Conservation (phyloP, 2,113 vertebrate species). For the Leptobrachium leishanense region DNA sequence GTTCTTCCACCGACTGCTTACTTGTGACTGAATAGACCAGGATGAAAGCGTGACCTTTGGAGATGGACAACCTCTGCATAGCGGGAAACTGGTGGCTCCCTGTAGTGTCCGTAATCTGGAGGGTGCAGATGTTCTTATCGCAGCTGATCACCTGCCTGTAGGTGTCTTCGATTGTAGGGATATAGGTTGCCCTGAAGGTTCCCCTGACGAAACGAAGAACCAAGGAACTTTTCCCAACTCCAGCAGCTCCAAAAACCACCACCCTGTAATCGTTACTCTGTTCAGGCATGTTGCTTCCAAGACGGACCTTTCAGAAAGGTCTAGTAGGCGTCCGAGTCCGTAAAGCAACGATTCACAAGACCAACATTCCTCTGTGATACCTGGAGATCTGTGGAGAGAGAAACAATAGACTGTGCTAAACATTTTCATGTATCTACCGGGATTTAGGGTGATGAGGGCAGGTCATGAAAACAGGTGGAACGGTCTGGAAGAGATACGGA, state of each 20-base stretch:
- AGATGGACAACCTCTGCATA: conserved; percentile 71
- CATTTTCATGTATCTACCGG: neutral
- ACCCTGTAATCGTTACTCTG: conserved; percentile 67
- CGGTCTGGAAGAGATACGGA: no score
- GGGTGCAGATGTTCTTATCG: conserved; percentile 70
- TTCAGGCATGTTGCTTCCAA: conserved; percentile 61
- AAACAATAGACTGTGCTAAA: neutral
- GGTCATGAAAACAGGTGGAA: neutral
- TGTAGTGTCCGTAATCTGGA: conserved; percentile 72
- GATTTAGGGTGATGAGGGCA: neutral
- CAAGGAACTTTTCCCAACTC: conserved; percentile 71
- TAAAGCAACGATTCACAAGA: neutral
- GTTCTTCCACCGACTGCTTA: conserved; percentile 68
- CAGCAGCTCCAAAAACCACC: conserved; percentile 65
- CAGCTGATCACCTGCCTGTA: conserved; percentile 74
- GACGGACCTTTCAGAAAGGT: neutral
- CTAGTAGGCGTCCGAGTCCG: neutral
- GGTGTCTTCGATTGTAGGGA: conserved; percentile 69
- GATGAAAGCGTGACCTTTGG: conserved; percentile 71
- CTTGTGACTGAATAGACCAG: conserved; percentile 68
- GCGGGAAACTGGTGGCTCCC: conserved; percentile 74
- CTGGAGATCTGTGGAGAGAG: conserved; percentile 44
- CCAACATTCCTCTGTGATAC: neutral
- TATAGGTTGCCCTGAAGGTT: conserved; percentile 64
- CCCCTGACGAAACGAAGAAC: conserved; percentile 67